Evolutionary conservation across 2,797 vertebrate species (phyloP).

Genomic region (Silurus lanzhouensis): DNA sequence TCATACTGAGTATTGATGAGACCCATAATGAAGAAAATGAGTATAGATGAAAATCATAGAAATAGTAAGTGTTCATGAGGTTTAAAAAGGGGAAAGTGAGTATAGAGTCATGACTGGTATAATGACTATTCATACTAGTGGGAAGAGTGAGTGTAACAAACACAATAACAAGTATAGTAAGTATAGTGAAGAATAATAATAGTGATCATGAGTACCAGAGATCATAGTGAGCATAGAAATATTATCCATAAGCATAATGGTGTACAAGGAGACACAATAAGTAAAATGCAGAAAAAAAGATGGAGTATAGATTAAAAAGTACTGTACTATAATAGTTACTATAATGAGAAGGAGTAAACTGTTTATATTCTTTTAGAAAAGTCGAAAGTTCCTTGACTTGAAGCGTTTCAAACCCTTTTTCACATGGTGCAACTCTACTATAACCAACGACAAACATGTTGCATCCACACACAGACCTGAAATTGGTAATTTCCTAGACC

Average conservation of each 20-base stretch:
- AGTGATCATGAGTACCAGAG: too few relatives aligned
- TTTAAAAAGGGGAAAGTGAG: too few relatives aligned
- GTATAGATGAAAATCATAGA: neutral
- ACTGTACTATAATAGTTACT: neutral
- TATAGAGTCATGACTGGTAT: neutral
- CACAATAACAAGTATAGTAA: neutral
- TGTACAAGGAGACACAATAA: neutral
- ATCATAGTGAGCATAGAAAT: too few relatives aligned
- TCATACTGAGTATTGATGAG: too few relatives aligned
- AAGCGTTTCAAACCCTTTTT: slow-evolving; percentile 28
- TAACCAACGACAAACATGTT: slow-evolving; percentile 43
- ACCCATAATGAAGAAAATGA: too few relatives aligned
- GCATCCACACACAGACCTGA: neutral
- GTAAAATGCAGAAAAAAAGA: neutral
- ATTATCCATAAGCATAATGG: too few relatives aligned
- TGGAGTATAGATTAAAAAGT: neutral
- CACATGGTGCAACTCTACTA: slow-evolving; percentile 40
- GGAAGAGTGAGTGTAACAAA: neutral
- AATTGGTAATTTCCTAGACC: neutral
- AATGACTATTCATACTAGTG: neutral
- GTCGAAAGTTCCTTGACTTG: slow-evolving; percentile 9
- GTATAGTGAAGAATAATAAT: too few relatives aligned
- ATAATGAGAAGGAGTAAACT: neutral
- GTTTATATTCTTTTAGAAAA: slow-evolving; percentile 20
- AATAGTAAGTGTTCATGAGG: too few relatives aligned